A percentile compares a stretch with the other conserved stretches of the same genome.
Conservation (phyloP, 2,797 vertebrate genomes). For the Sebastes glaucus region DNA sequence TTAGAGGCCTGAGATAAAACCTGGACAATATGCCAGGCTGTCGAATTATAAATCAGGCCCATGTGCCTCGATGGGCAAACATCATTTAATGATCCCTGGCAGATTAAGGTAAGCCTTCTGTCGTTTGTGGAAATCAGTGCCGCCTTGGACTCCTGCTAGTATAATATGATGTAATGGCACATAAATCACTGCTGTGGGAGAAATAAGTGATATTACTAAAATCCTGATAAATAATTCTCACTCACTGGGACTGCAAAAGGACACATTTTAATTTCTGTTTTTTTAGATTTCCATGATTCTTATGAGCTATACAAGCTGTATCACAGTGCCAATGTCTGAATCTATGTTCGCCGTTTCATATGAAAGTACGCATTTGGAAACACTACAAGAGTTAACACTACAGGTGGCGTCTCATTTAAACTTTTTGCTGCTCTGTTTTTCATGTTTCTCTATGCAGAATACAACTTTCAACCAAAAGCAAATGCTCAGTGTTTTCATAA, state of each 20-base stretch:
- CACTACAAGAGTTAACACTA: not conserved
- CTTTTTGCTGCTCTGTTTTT: not conserved
- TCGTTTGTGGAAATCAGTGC: constrained; percentile 10
- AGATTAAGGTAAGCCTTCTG: constrained; percentile 34
- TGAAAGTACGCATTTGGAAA: not conserved
- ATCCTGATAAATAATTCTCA: not conserved
- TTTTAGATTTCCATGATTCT: not conserved
- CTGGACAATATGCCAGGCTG: constrained; percentile 10
- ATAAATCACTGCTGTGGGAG: not conserved
- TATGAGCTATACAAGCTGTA: not conserved
- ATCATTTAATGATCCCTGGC: constrained; percentile 20
- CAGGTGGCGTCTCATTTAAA: not conserved
- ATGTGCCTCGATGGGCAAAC: constrained; percentile 1
- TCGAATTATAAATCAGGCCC: constrained; percentile 18
- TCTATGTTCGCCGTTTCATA: not conserved
- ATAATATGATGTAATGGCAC: constrained; percentile 18
- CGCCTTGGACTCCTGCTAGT: not conserved
- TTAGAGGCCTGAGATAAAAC: constrained; percentile 13
- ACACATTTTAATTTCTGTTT: not conserved
- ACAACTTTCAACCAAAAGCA: not conserved
- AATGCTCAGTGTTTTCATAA: not conserved
- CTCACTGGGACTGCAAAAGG: not conserved
- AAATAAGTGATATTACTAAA: not conserved
- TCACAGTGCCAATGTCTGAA: not conserved
- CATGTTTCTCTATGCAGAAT: not conserved